A percentile compares a stretch with the other conserved stretches of the same genome.
phyloP scores from a whole-genome alignment of 2,888 invertebrate genomes.

The Stenolophus ochropezus region DNA sequence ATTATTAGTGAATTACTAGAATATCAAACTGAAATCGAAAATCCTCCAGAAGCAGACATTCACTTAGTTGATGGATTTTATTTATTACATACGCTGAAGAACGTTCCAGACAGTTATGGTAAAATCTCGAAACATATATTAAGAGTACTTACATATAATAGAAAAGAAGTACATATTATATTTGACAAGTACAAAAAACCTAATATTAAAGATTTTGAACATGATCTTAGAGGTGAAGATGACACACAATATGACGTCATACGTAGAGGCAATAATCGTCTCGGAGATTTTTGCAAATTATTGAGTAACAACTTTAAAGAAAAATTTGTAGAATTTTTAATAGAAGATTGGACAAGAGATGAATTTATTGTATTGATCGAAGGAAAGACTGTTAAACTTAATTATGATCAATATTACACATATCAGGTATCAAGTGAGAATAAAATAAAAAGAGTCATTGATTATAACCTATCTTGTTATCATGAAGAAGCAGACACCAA shows the following conservation, averaged over 20 bases:
- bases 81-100: constrained; percentile 6
- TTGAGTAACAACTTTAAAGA: constrained; percentile 65
- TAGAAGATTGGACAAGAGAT: background rate
- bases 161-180: constrained; percentile 61
- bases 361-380: background rate
- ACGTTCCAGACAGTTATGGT: constrained; percentile 63
- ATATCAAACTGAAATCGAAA: constrained; percentile 12
- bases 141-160: constrained; percentile 63
- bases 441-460: constrained; percentile 61
- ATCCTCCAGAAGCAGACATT: background rate
- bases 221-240: constrained; percentile 64
- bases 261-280: constrained; percentile 58
- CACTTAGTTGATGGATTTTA: constrained; percentile 60
- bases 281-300: constrained; percentile 65
- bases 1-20: constrained; percentile 63
- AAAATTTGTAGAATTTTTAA: constrained; percentile 62
- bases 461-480: constrained; percentile 39
- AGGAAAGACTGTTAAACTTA: constrained; percentile 49
- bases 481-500: constrained; percentile 65
- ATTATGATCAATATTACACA: background rate
- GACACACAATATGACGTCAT: constrained; percentile 59
- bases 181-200: background rate
- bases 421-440: constrained; percentile 55
- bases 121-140: constrained; percentile 62
- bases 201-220: background rate